Percentiles rank a stretch among this genome's conserved stretches.
These are phyloP conservation scores for Torymus tubicola DNA, from an alignment of 2,888 invertebrate genomes.

Conservation along the genomic window DNA sequence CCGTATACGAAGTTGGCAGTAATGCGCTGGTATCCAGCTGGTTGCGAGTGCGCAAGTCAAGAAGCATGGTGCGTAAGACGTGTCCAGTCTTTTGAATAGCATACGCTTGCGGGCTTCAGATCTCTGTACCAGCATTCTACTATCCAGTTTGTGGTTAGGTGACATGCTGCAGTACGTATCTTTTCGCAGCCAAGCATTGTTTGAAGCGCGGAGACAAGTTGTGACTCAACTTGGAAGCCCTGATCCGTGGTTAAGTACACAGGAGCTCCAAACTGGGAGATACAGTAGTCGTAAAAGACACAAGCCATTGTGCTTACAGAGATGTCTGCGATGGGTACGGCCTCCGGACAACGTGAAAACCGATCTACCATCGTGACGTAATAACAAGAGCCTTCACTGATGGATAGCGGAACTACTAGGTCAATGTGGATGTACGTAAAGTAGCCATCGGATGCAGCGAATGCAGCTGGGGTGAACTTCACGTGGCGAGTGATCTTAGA, in stretches of 20 bases:
- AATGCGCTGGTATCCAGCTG: slow-evolving; percentile 28
- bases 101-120: no score
- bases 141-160: neutral
- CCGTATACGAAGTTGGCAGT: slow-evolving; percentile 46
- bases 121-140: no score
- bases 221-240: slow-evolving; percentile 63
- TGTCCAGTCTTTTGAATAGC: no score
- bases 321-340: slow-evolving; percentile 64
- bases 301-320: slow-evolving; percentile 62
- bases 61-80: no score
- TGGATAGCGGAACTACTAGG: neutral
- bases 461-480: neutral
- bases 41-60: neutral
- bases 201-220: slow-evolving; percentile 56
- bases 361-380: slow-evolving; percentile 60
- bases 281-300: slow-evolving; percentile 62
- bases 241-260: slow-evolving; percentile 64
- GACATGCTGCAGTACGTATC: slow-evolving; percentile 59
- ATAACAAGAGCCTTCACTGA: neutral
- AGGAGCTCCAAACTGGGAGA: slow-evolving; percentile 66
- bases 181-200: slow-evolving; percentile 52
- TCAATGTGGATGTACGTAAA: neutral
- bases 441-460: neutral
- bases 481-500: neutral
- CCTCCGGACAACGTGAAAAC: slow-evolving; percentile 65